A percentile compares a stretch with the other conserved stretches of the same genome.
Conservation (phyloP, 2,113 vertebrate genomes). For the Lipotes vexillifer region DNA sequence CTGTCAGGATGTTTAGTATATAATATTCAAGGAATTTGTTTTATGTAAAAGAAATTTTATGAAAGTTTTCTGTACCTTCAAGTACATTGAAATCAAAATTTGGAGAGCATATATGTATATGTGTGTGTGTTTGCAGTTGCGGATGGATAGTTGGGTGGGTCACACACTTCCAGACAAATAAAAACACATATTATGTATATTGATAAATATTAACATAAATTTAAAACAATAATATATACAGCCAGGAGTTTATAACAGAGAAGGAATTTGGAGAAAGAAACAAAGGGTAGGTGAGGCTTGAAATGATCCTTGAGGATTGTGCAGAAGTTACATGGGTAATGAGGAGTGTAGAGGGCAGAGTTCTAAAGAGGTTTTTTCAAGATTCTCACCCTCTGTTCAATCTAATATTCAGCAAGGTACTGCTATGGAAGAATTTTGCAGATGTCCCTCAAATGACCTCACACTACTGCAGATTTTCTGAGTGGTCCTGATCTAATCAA, state of each 20-base stretch:
- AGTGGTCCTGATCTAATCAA: neutral
- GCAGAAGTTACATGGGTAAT: neutral
- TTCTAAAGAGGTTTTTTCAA: neutral
- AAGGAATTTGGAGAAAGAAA: neutral
- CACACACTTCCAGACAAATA: neutral
- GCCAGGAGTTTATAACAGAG: neutral
- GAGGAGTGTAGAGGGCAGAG: neutral
- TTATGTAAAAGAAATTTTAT: neutral
- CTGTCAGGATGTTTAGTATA: neutral
- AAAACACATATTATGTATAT: neutral
- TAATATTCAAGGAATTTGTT: neutral
- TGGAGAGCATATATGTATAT: neutral
- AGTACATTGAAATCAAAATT: neutral
- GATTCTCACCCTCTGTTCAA: neutral
- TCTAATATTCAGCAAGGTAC: neutral
- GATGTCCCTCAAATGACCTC: neutral
- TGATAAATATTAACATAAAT: neutral
- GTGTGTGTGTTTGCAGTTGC: neutral
- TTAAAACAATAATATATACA: neutral
- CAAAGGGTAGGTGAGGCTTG: neutral
- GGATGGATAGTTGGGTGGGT: fast-evolving
- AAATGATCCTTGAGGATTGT: neutral
- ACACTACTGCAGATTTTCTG: neutral
- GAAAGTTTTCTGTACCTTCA: neutral
- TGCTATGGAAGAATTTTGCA: neutral